Percentiles rank a stretch among this genome's conserved stretches.
These are phyloP conservation scores for fruit fly (Drosophila melanogaster) DNA, from an alignment of 1,140 invertebrate genomes.

Conservation along the genomic window Release_6_plus_ISO1_MT NT_033777.3:14000001-14000500, in stretches of 20 bases:
- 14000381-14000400: no score
- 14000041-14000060: slow-evolving; percentile 73
- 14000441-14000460: background rate
- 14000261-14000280: slow-evolving; percentile 42
- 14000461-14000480: no score
- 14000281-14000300: slow-evolving; percentile 10
- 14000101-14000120: slow-evolving; percentile 53
- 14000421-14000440: no score
- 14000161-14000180: slow-evolving; percentile 42
- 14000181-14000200: slow-evolving; percentile 18
- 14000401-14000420: no score
- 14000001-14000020: slow-evolving; percentile 29
- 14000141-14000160: slow-evolving; percentile 5
- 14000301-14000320: background rate
- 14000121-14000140: slow-evolving; percentile 44
- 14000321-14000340: background rate
- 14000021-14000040: slow-evolving; percentile 19
- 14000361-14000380: no score
- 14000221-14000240: slow-evolving; percentile 24
- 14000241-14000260: slow-evolving; percentile 32
- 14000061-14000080: slow-evolving; percentile 68
- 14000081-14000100: slow-evolving; percentile 39
- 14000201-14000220: background rate
- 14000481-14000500: no score
- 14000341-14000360: background rate